These are phyloP conservation scores for Phenganax stokvisi DNA, from an alignment of 92 coral and sea anemone genomes.

Conservation along the genomic window DNA sequence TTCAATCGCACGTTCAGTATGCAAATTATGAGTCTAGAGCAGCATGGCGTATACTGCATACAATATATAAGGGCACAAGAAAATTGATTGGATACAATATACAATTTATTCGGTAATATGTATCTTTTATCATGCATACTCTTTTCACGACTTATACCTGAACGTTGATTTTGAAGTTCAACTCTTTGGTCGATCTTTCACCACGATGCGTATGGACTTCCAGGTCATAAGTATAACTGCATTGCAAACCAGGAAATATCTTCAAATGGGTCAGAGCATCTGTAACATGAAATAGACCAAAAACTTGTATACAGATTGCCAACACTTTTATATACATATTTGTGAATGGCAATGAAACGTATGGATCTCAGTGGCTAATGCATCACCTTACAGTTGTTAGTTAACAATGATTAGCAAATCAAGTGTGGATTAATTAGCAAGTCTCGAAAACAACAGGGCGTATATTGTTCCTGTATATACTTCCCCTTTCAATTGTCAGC, in stretches of 20 bases:
- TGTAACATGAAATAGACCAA: neutral
- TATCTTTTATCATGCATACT: neutral
- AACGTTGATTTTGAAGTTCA: constrained; percentile 29
- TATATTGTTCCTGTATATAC: neutral
- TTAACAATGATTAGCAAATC: neutral
- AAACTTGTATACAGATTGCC: neutral
- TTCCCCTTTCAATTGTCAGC: neutral
- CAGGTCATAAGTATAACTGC: constrained; percentile 73
- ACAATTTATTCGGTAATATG: no score
- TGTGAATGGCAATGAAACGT: neutral
- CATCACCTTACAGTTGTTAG: neutral
- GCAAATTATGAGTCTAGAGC: no score
- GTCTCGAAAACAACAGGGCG: constrained; percentile 1
- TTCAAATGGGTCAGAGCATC: constrained; percentile 16
- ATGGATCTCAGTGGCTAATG: neutral
- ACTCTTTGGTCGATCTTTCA: constrained; percentile 54
- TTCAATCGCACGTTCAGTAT: no score
- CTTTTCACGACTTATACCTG: constrained; percentile 1
- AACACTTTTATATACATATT: neutral
- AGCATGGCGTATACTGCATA: no score
- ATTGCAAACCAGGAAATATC: constrained; percentile 34
- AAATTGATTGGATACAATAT: no score
- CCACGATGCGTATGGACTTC: constrained; percentile 83
- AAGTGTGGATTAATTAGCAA: neutral
- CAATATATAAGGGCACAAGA: no score